Evolutionary conservation across 2,797 vertebrate species (phyloP).

Genomic region (Sylvia borin): DNA sequence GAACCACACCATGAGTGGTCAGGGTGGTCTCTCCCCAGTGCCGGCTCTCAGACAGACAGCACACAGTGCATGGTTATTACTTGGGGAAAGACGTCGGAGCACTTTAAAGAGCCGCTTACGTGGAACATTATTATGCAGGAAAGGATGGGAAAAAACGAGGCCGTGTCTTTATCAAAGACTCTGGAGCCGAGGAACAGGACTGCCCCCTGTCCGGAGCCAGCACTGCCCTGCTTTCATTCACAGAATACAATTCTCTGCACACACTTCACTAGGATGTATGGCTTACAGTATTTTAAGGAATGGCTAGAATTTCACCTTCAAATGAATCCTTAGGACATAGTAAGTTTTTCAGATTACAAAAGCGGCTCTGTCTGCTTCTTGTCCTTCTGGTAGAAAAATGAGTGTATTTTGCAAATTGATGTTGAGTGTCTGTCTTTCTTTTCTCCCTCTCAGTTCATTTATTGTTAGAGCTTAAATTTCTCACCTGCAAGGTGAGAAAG

Average conservation of each 20-base stretch:
- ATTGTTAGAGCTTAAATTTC: background rate
- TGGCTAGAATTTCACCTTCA: background rate
- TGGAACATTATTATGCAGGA: background rate
- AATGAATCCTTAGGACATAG: constrained; percentile 25
- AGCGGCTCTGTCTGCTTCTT: constrained; percentile 10
- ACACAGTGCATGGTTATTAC: background rate
- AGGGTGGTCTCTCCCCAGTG: background rate
- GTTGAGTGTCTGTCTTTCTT: background rate
- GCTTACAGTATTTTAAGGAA: background rate
- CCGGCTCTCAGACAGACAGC: background rate
- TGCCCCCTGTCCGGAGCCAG: background rate
- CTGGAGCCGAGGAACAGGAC: background rate
- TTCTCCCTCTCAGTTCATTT: background rate
- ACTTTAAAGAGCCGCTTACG: background rate
- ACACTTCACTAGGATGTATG: background rate
- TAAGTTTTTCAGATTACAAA: constrained; percentile 41
- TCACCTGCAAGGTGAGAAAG: background rate
- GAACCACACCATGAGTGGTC: background rate
- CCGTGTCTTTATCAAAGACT: background rate
- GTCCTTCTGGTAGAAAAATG: background rate
- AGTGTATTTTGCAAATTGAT: constrained; percentile 23
- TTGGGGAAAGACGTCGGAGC: background rate
- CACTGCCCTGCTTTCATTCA: background rate
- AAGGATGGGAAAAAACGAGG: background rate
- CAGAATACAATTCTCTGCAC: background rate